Conservation (phyloP, 2,797 vertebrate species). For the Lutjanus argentimaculatus region DNA sequence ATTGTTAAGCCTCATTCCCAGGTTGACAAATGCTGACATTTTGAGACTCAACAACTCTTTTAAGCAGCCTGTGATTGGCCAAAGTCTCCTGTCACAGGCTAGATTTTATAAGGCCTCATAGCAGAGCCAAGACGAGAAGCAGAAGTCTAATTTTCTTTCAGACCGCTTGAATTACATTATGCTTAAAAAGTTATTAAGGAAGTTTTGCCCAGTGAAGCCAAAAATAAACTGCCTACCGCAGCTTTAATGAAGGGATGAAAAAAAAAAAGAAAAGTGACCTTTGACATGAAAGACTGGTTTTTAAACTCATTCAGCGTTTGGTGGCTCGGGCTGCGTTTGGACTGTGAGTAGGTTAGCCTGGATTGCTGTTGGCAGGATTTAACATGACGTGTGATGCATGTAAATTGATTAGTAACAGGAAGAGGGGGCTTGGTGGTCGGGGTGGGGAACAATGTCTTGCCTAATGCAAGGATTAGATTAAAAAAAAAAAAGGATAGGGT, state of each 20-base stretch:
- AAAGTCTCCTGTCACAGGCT: too few species aligned
- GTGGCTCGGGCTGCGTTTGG: constrained; percentile 27
- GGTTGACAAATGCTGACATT: too few species aligned
- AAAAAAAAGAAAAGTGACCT: background rate
- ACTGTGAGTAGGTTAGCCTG: constrained; percentile 41
- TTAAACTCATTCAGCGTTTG: constrained; percentile 11
- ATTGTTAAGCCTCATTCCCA: too few species aligned
- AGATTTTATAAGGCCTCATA: too few species aligned
- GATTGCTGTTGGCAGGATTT: constrained; percentile 55
- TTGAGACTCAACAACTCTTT: too few species aligned
- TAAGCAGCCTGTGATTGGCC: too few species aligned
- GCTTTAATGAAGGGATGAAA: background rate
- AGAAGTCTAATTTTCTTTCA: too few species aligned
- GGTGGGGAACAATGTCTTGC: constrained; percentile 31
- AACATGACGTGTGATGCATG: constrained; percentile 67
- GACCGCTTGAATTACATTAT: too few species aligned
- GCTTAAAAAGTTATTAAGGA: too few species aligned
- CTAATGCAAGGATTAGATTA: constrained; percentile 38
- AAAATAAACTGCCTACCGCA: too few species aligned
- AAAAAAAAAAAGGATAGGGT: background rate
- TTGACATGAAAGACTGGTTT: constrained; percentile 12
- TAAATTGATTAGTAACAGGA: constrained; percentile 64
- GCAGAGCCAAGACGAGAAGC: too few species aligned
- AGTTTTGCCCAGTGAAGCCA: too few species aligned
- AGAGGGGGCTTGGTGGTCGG: constrained; percentile 27